Evolutionary conservation across 2,797 vertebrate species (phyloP).

Genomic region (Gobio occitaniae): DNA sequence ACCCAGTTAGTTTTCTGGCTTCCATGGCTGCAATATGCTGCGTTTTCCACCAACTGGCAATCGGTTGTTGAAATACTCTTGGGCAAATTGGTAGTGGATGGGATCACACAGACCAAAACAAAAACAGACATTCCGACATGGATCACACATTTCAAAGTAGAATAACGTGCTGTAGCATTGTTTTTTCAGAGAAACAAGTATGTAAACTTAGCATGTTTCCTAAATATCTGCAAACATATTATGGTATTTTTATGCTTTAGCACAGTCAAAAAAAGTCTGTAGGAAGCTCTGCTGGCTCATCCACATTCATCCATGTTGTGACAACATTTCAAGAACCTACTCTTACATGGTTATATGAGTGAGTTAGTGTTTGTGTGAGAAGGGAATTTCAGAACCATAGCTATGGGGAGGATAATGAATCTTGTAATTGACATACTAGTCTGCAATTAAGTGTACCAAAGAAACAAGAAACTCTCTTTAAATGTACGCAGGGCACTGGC

Average conservation of each 20-base stretch:
- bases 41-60: not conserved
- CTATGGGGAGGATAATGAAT: constrained; percentile 21
- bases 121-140: no score
- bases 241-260: not conserved
- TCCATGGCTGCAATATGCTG: not conserved
- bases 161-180: not conserved
- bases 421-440: not conserved
- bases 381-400: not conserved
- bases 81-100: not conserved
- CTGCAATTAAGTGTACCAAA: constrained; percentile 8
- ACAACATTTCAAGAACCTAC: not conserved
- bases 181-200: not conserved
- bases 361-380: not conserved
- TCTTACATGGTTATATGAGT: not conserved
- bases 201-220: not conserved
- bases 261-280: not conserved
- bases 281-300: not conserved
- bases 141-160: not conserved
- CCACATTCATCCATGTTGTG: no score
- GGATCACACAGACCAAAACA: not conserved
- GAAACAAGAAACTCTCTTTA: not conserved
- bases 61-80: not conserved
- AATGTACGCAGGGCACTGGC: not conserved
- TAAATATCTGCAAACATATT: not conserved
- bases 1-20: not conserved